Base-by-base conservation (phyloP, 2,113 vertebrate species). In the Leucosticte australis region DNA sequence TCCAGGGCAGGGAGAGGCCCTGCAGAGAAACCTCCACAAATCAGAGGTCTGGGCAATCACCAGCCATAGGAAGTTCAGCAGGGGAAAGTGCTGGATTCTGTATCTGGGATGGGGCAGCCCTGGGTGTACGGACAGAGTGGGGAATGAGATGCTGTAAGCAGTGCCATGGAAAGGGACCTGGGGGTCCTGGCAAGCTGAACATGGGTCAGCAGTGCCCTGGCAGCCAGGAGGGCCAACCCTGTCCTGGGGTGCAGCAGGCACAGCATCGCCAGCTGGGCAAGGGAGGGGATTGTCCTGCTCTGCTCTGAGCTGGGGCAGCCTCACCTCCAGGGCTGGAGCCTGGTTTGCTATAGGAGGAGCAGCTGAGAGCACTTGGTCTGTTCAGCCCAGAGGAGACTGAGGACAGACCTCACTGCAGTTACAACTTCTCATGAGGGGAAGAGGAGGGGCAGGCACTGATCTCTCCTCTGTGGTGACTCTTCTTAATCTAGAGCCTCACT, bases 321-420 rank as follows among this genome's bases (percentile, higher is more conserved):
- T 60, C 80, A 30, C 19, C 30, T 24, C 5, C 0, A 42, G 67
- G 8, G 10, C 20, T 52, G 46, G 20, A 23, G 37, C 20, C 3
- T 6, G 33, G 2, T 53, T 27, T 15, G 24, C 53, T 19, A 0
- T 30, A 4, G 0, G 0, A 60, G 5, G 16, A 33, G 47, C 13
- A 22, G 33, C 22, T 46, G 39, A 33, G 57, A 33, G 0, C 57
- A 33, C 9, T 14, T 55, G 27, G 1, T 63, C 27, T 73, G 33
- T 18, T 55, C 68, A 63, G 47, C 39, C 46, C 6, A 4, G 27
- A 71, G 56, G 22, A 73, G 39, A 21, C 22, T 31, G 39, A 63
- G 68, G 18, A n/a, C n/a, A n/a, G n/a, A n/a, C n/a, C n/a, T 22
- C 69, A 74, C 0, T n/a, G n/a, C 18, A 39, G 18, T 15, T 19